phyloP scores from a whole-genome alignment of 2,113 vertebrate species.

The Melanocharis versteri region DNA sequence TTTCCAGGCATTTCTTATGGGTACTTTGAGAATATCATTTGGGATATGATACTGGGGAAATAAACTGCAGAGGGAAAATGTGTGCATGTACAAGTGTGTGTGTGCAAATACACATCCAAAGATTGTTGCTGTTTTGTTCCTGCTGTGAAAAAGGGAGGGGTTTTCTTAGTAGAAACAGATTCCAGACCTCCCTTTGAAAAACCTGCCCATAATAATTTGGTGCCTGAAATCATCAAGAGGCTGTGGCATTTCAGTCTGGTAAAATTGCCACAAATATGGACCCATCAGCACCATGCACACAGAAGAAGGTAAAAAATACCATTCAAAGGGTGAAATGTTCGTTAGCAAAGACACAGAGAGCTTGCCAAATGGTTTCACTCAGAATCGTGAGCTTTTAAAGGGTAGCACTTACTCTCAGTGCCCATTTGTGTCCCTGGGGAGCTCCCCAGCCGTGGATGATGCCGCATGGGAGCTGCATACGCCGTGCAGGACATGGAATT shows the following conservation, averaged over 20 bases:
- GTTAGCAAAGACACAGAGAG: background rate
- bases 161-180: background rate
- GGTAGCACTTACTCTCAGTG: background rate
- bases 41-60: background rate
- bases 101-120: background rate
- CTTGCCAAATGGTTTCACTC: background rate
- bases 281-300: background rate
- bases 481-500: background rate
- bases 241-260: background rate
- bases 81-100: background rate
- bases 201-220: background rate
- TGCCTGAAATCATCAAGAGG: background rate
- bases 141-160: background rate
- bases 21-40: background rate
- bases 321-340: background rate
- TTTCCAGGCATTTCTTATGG: background rate
- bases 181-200: background rate
- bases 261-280: accelerated
- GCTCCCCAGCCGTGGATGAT: background rate
- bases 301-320: background rate
- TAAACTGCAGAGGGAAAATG: background rate
- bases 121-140: background rate
- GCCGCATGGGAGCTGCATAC: background rate
- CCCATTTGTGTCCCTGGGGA: background rate
- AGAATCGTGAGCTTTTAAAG: background rate